Conservation (phyloP, 2,888 invertebrate species). For the Sinhomidia bicolor region DNA sequence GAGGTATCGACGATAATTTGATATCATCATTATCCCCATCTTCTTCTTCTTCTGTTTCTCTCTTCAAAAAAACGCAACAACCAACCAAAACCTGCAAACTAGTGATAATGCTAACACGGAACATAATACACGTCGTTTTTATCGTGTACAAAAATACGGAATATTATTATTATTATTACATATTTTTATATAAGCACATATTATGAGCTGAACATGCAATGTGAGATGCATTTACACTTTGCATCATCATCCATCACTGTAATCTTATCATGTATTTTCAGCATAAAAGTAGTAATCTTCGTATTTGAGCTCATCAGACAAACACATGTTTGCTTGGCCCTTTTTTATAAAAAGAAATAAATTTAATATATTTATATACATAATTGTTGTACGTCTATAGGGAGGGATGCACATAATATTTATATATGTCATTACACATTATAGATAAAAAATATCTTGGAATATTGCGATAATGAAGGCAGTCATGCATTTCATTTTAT, state of each 20-base stretch:
- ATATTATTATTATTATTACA: not conserved
- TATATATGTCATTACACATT: no score
- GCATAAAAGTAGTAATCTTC: constrained; percentile 37
- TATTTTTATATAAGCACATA: not conserved
- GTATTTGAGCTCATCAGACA: constrained; percentile 58
- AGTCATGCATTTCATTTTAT: constrained; percentile 17
- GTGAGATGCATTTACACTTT: no score
- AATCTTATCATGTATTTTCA: constrained; percentile 23
- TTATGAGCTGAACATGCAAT: constrained; percentile 18
- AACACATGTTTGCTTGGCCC: constrained; percentile 56
- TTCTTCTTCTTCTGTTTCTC: no score
- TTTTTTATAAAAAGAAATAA: not conserved
- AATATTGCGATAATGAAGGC: constrained; percentile 20
- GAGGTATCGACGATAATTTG: constrained; percentile 70
- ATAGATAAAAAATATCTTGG: constrained; percentile 9
- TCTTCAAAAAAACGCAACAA: not conserved
- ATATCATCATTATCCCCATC: constrained; percentile 64
- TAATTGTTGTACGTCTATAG: no score
- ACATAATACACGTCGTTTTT: no score
- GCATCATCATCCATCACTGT: not conserved
- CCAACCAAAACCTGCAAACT: constrained; percentile 1
- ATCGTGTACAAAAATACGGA: no score
- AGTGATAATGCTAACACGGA: not conserved
- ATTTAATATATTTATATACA: not conserved
- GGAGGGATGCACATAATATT: no score